Conservation (phyloP, 1,140 invertebrate species). For the Trichonephila inaurata region DNA sequence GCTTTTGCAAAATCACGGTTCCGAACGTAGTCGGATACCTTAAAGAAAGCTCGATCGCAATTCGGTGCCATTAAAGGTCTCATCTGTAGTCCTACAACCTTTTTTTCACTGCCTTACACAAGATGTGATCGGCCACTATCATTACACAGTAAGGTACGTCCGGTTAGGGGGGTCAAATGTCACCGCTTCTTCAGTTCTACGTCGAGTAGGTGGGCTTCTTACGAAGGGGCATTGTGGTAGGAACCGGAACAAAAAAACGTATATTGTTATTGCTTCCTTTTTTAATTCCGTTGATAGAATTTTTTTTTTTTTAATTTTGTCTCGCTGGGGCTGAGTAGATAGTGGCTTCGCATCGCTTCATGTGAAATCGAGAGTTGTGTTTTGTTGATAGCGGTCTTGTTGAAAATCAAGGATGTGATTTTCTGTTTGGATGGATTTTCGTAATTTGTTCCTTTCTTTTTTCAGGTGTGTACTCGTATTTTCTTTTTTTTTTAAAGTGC, state of each 20-base stretch:
- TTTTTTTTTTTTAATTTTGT: not conserved
- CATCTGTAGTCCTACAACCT: not conserved
- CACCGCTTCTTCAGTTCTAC: not conserved
- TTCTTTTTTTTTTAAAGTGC: too few species aligned
- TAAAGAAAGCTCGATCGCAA: not conserved
- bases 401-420: not conserved
- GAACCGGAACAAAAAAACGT: not conserved
- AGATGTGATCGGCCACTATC: not conserved
- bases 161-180: not conserved
- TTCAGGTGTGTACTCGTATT: too few species aligned
- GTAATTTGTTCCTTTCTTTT: not conserved
- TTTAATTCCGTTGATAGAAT: not conserved
- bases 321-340: not conserved
- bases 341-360: too few species aligned
- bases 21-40: too few species aligned
- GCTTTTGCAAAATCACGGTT: too few species aligned
- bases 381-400: not conserved
- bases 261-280: not conserved
- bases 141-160: not conserved
- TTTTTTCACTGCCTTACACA: not conserved
- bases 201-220: not conserved
- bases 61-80: not conserved
- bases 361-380: not conserved
- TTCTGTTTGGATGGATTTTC: not conserved
- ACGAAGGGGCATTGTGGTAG: not conserved